phyloP scores from a whole-genome alignment of 2,113 vertebrate species.

The Azemiops feae region DNA sequence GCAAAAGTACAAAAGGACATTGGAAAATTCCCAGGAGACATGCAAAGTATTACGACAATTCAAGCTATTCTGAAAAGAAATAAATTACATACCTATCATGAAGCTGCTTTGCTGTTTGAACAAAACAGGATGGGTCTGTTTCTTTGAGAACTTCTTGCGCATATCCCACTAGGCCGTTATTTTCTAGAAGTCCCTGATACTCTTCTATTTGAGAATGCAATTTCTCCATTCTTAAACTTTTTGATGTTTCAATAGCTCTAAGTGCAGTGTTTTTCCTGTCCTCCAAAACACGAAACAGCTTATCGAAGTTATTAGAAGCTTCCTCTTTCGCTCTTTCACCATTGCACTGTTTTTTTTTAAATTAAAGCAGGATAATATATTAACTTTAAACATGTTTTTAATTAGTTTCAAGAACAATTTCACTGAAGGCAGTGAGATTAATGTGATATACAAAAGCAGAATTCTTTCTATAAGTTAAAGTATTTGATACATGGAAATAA shows the following conservation, averaged over 20 bases:
- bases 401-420: not conserved
- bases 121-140: constrained; percentile 95
- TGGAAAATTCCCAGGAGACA: not conserved
- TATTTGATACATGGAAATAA: not conserved
- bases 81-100: constrained; percentile 80
- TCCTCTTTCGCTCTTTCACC: constrained; percentile 84
- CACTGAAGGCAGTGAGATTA: not conserved
- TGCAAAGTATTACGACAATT: not conserved
- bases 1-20: not conserved
- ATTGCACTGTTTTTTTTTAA: constrained; percentile 78
- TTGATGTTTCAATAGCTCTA: constrained; percentile 82
- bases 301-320: constrained; percentile 85
- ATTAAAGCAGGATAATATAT: constrained; percentile 10
- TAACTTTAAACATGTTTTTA: not conserved
- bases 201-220: constrained; percentile 88
- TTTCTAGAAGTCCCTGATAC: constrained; percentile 96
- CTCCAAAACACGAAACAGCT: constrained; percentile 83
- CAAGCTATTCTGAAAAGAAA: not conserved
- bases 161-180: constrained; percentile 92
- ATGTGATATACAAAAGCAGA: not conserved
- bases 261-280: constrained; percentile 85
- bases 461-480: not conserved
- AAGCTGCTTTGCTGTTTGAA: constrained; percentile 96
- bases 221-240: constrained; percentile 80
- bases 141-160: constrained; percentile 98